Conservation (phyloP, 2,888 invertebrate species). For the Polia nebulosa region DNA sequence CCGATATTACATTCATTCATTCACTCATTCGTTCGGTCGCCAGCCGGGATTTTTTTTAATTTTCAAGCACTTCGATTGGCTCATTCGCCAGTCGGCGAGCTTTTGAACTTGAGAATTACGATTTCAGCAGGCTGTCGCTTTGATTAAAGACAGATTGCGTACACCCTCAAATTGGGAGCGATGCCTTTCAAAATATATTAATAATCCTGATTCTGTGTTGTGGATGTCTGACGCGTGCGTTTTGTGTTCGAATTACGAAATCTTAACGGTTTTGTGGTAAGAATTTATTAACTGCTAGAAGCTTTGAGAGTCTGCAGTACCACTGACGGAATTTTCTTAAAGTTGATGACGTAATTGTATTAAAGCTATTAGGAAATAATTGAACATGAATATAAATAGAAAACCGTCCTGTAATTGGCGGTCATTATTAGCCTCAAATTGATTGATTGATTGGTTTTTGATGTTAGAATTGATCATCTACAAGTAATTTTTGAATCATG, state of each 20-base stretch:
- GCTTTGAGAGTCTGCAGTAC: background rate
- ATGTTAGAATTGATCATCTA: background rate
- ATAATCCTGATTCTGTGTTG: slow-evolving; percentile 63
- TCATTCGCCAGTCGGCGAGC: slow-evolving; percentile 86
- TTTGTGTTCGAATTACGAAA: slow-evolving; percentile 53
- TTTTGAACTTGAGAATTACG: slow-evolving; percentile 80
- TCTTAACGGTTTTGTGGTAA: slow-evolving; percentile 25
- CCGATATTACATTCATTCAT: slow-evolving; percentile 84
- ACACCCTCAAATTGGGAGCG: slow-evolving; percentile 67
- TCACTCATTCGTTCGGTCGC: slow-evolving; percentile 79
- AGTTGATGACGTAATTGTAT: too few relatives aligned
- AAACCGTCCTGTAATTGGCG: background rate
- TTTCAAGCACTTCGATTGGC: slow-evolving; percentile 86
- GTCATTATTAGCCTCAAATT: background rate
- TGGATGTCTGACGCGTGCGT: slow-evolving; percentile 62
- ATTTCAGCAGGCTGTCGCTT: slow-evolving; percentile 69
- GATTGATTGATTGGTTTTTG: too few relatives aligned
- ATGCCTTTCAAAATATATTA: slow-evolving; percentile 68
- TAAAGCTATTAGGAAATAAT: background rate
- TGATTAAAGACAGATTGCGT: slow-evolving; percentile 69
- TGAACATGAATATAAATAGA: background rate
- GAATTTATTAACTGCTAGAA: background rate
- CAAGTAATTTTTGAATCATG: background rate
- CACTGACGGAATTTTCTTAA: background rate
- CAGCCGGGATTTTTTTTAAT: slow-evolving; percentile 73